A percentile compares a stretch with the other conserved stretches of the same genome.
Evolutionary conservation across 92 coral and sea anemone species (phyloP).

Genomic region (Anthopleura xanthogrammica): DNA sequence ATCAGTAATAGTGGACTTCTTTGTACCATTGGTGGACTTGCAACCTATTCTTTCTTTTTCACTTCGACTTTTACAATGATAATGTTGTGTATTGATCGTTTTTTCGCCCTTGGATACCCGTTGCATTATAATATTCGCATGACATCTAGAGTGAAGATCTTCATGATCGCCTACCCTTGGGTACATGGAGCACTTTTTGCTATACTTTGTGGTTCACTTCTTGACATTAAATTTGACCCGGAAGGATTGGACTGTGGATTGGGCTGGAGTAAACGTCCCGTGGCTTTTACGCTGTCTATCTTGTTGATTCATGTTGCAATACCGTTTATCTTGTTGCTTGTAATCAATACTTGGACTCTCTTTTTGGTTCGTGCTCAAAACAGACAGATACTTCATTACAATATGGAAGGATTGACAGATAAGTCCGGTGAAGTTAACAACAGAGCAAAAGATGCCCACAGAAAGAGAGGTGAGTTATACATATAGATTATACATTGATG

Average conservation of each 20-base stretch:
- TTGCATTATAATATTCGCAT: constrained; percentile 29
- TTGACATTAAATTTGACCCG: constrained; percentile 33
- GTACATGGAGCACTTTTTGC: constrained; percentile 33
- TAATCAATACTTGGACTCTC: constrained; percentile 19
- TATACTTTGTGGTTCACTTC: constrained; percentile 17
- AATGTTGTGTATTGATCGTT: constrained; percentile 58
- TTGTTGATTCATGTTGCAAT: constrained; percentile 27
- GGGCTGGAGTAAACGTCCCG: constrained; percentile 35
- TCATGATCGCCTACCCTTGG: constrained; percentile 58
- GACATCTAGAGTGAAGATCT: constrained; percentile 11
- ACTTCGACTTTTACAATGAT: constrained; percentile 45
- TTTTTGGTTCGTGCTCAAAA: constrained; percentile 32
- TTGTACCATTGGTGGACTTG: constrained; percentile 44
- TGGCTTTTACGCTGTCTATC: constrained; percentile 33
- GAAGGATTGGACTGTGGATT: constrained; percentile 44
- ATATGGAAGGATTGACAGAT: background rate
- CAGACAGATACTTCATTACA: constrained; percentile 12
- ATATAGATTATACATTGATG: background rate
- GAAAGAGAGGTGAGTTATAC: constrained; percentile 9
- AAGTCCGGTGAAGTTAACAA: background rate
- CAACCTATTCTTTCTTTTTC: constrained; percentile 56
- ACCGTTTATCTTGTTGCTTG: constrained; percentile 29
- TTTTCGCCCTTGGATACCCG: constrained; percentile 50
- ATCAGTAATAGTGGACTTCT: constrained; percentile 36
- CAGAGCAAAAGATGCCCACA: constrained; percentile 10